These are phyloP conservation scores for Pachycephala philippinensis DNA, from an alignment of 2,113 vertebrate genomes.

Conservation along the genomic window DNA sequence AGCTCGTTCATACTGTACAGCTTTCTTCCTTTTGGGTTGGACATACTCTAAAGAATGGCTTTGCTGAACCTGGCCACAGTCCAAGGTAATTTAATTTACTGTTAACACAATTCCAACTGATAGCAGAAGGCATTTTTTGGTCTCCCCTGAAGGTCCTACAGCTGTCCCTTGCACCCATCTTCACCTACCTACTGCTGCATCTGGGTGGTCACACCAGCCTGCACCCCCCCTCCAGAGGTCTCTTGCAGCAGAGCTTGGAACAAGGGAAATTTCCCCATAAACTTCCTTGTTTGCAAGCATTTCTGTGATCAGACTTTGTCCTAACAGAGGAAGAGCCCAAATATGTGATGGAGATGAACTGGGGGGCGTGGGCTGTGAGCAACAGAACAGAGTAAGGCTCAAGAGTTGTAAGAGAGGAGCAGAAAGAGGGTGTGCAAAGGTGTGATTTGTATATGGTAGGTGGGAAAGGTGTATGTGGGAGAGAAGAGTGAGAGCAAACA, in stretches of 20 bases:
- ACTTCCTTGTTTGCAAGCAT: rapidly evolving
- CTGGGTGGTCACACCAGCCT: background rate
- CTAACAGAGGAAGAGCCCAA: background rate
- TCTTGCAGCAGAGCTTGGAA: background rate
- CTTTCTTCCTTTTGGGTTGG: constrained; percentile 1
- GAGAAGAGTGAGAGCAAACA: background rate
- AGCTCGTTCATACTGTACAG: background rate
- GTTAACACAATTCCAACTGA: background rate
- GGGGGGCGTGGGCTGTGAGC: rapidly evolving
- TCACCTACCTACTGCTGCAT: background rate
- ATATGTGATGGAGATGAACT: background rate
- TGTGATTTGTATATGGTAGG: background rate
- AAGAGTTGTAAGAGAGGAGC: background rate
- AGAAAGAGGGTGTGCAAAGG: background rate
- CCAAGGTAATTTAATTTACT: background rate
- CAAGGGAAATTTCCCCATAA: background rate
- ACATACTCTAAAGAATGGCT: background rate
- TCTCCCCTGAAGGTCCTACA: background rate
- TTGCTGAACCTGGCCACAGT: background rate
- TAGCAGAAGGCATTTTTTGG: background rate
- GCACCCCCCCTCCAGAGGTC: rapidly evolving
- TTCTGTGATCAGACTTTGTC: background rate
- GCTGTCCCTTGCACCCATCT: background rate
- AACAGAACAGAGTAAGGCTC: background rate
- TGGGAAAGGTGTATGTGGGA: background rate